A percentile compares a stretch with the other conserved stretches of the same genome.
Conservation (phyloP, 2,113 vertebrate genomes). For the Macquaria ambigua region DNA sequence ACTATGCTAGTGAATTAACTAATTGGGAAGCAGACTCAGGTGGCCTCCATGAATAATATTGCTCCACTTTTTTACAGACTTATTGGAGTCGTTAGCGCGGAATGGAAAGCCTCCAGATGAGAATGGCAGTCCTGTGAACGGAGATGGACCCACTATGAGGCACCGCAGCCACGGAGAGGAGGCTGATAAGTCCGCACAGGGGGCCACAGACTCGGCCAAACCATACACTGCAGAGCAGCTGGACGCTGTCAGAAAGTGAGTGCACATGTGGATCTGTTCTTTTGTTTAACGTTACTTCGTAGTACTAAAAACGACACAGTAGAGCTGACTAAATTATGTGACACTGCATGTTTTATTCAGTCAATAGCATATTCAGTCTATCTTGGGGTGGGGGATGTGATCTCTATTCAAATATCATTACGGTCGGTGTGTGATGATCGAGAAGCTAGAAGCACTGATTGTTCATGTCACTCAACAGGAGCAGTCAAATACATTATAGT, state of each 20-base stretch:
- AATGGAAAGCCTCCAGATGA: constrained; percentile 85
- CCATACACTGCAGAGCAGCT: constrained; percentile 92
- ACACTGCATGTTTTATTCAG: too few relatives aligned
- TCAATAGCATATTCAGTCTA: neutral
- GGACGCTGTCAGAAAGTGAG: constrained; percentile 94
- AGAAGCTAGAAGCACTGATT: neutral
- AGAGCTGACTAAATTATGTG: neutral
- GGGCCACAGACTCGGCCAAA: constrained; percentile 87
- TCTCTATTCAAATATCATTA: neutral
- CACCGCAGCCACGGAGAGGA: constrained; percentile 78
- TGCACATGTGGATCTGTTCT: neutral
- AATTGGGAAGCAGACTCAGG: neutral
- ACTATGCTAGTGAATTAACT: neutral
- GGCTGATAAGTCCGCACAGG: constrained; percentile 73
- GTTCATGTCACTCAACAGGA: neutral
- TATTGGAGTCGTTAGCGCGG: constrained; percentile 91
- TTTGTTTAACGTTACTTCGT: neutral
- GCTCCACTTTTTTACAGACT: constrained; percentile 76
- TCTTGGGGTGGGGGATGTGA: neutral
- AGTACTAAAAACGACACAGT: neutral
- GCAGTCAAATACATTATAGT: neutral
- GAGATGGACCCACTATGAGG: constrained; percentile 81
- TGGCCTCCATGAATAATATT: neutral
- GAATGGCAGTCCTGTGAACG: constrained; percentile 81
- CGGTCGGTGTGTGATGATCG: neutral